Conservation (phyloP, 2,888 invertebrate species). For the Protophormia terraenovae region DNA sequence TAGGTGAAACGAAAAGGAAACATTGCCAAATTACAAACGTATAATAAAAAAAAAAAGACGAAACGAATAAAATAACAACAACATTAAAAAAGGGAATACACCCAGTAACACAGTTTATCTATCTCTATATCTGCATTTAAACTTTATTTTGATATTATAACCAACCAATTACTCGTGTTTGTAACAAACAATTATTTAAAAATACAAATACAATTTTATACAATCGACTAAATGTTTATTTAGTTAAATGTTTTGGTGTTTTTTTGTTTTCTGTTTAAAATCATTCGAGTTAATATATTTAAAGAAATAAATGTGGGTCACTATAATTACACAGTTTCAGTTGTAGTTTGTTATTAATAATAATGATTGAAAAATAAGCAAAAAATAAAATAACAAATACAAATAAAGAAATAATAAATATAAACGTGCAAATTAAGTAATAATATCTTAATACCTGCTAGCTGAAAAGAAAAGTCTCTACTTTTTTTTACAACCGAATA, state of each 20-base stretch:
- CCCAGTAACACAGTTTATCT: constrained; percentile 67
- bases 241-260: neutral
- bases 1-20: constrained; percentile 75
- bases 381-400: neutral
- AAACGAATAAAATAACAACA: constrained; percentile 24
- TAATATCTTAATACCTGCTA: constrained; percentile 1
- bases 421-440: constrained; percentile 23
- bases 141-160: constrained; percentile 29
- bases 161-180: neutral
- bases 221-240: neutral
- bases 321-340: neutral
- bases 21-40: constrained; percentile 58
- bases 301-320: constrained; percentile 30
- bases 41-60: constrained; percentile 26
- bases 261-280: neutral
- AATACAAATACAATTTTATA: neutral
- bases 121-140: constrained; percentile 50
- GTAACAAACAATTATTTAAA: neutral
- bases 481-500: neutral
- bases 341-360: neutral
- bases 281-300: constrained; percentile 3
- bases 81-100: constrained; percentile 62
- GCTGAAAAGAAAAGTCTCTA: neutral
- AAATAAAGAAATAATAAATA: neutral
- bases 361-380: constrained; percentile 8